Evolutionary conservation across 2,888 invertebrate genomes (phyloP).

Genomic region (Drosophila melanosoma): DNA sequence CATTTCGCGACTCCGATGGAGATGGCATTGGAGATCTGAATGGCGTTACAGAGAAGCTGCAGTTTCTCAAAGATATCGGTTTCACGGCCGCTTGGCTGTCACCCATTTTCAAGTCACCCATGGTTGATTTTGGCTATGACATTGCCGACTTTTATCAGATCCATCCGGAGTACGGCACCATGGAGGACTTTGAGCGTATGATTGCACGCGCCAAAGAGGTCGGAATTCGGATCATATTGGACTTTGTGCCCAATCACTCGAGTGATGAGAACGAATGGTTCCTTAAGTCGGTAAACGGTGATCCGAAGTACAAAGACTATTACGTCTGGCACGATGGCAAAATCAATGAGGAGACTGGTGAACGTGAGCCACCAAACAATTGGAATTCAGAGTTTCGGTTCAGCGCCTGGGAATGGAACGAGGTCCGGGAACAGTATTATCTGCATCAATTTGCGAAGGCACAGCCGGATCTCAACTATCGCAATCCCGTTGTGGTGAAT

Average conservation of each 20-base stretch:
- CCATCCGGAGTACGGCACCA: constrained; percentile 89
- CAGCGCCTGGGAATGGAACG: constrained; percentile 88
- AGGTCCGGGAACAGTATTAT: constrained; percentile 87
- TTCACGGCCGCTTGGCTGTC: constrained; percentile 90
- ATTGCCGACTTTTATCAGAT: constrained; percentile 89
- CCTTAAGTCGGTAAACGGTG: constrained; percentile 87
- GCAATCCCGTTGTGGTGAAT: constrained; percentile 85
- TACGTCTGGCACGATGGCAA: constrained; percentile 89
- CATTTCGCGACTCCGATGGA: constrained; percentile 91
- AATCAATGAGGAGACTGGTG: constrained; percentile 80
- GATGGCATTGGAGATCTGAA: constrained; percentile 90
- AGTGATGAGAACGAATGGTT: constrained; percentile 95
- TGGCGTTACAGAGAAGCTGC: constrained; percentile 87
- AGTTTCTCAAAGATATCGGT: constrained; percentile 89
- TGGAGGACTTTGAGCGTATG: constrained; percentile 89
- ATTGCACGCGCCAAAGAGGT: constrained; percentile 87
- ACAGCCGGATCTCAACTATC: constrained; percentile 89
- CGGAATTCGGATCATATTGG: constrained; percentile 85
- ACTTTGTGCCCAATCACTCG: constrained; percentile 87
- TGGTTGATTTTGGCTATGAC: constrained; percentile 93
- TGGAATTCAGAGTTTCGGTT: constrained; percentile 87
- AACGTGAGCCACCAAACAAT: constrained; percentile 85
- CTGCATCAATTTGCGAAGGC: constrained; percentile 87
- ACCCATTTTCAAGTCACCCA: constrained; percentile 91
- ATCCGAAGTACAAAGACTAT: constrained; percentile 89